Evolutionary conservation across 2,797 vertebrate genomes (phyloP).

Genomic region (Astyanax mexicanus): DNA sequence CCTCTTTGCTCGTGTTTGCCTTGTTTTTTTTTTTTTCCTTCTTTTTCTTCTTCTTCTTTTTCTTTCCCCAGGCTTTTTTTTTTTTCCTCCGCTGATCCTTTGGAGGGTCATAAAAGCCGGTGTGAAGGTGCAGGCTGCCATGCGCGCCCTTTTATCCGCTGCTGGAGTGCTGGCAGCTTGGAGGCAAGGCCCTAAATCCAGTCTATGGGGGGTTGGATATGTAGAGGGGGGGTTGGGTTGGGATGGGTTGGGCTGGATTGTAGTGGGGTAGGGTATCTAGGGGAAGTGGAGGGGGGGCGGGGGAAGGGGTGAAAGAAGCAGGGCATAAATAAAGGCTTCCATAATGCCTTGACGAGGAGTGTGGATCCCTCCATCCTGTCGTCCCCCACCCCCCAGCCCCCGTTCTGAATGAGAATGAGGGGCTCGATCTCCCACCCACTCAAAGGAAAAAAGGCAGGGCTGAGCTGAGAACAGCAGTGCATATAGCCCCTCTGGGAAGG

Average conservation of each 20-base stretch:
- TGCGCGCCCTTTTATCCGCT: conserved; percentile 80
- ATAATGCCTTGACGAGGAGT: conserved; percentile 55
- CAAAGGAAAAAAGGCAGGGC: conserved; percentile 58
- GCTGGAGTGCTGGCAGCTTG: conserved; percentile 73
- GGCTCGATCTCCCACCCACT: conserved; percentile 55
- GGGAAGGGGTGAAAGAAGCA: conserved; percentile 19
- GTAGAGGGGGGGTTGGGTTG: conserved; percentile 17
- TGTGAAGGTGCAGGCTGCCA: conserved; percentile 73
- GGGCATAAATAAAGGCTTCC: conserved; percentile 52
- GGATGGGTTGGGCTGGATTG: conserved; percentile 38
- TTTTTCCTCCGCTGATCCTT: conserved; percentile 74
- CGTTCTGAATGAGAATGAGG: conserved; percentile 60
- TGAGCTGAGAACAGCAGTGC: conserved; percentile 58
- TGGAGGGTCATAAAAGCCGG: conserved; percentile 81
- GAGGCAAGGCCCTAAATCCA: conserved; percentile 78
- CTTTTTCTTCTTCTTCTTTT: conserved; percentile 65
- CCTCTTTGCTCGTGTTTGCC: conserved; percentile 47
- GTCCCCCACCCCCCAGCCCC: conserved; percentile 33
- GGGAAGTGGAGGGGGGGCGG: background rate
- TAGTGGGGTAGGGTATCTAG: conserved; percentile 15
- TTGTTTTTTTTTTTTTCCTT: conserved; percentile 65
- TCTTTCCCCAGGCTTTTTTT: conserved; percentile 56
- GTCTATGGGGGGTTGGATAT: conserved; percentile 49
- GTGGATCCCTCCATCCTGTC: conserved; percentile 52
- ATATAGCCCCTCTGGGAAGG: conserved; percentile 44